These are phyloP conservation scores for Drosophila equinoxialis DNA, from an alignment of 1,140 invertebrate genomes.

Conservation along the genomic window DNA sequence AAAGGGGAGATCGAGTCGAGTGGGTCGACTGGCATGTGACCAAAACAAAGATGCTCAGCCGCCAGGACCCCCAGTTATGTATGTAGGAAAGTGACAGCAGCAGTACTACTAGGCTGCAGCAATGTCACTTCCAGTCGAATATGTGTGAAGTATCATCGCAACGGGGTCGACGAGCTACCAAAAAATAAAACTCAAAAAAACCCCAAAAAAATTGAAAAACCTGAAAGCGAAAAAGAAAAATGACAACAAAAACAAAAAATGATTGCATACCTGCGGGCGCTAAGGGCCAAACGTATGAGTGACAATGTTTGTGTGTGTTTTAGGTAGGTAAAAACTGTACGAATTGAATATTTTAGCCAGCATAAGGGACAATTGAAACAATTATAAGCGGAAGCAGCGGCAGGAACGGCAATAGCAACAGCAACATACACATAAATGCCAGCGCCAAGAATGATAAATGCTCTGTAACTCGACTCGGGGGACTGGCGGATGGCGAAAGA, in stretches of 20 bases:
- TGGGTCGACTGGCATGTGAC: conserved; percentile 31
- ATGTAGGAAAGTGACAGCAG: conserved; percentile 63
- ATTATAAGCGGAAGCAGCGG: conserved; percentile 41
- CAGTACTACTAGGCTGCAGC: conserved; percentile 21
- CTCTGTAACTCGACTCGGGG: conserved; percentile 4
- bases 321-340: conserved; percentile 8
- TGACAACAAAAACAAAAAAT: conserved; percentile 23
- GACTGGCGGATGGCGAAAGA: conserved; percentile 28
- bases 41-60: conserved; percentile 23
- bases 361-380: conserved; percentile 37
- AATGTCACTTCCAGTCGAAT: conserved; percentile 17
- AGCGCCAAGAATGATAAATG: conserved; percentile 57
- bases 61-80: conserved; percentile 1
- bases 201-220: background rate
- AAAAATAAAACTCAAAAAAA: conserved; percentile 7
- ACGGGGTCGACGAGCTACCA: background rate
- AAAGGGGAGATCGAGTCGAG: background rate
- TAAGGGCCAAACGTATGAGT: background rate
- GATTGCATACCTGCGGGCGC: conserved; percentile 29
- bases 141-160: conserved; percentile 46
- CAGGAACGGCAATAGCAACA: conserved; percentile 4
- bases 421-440: conserved; percentile 42
- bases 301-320: background rate
- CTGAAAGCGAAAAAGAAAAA: background rate
- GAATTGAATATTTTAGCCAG: conserved; percentile 51